These are phyloP conservation scores for Amblyteles armatorius DNA, from an alignment of 2,888 invertebrate species.

Conservation along the genomic window DNA sequence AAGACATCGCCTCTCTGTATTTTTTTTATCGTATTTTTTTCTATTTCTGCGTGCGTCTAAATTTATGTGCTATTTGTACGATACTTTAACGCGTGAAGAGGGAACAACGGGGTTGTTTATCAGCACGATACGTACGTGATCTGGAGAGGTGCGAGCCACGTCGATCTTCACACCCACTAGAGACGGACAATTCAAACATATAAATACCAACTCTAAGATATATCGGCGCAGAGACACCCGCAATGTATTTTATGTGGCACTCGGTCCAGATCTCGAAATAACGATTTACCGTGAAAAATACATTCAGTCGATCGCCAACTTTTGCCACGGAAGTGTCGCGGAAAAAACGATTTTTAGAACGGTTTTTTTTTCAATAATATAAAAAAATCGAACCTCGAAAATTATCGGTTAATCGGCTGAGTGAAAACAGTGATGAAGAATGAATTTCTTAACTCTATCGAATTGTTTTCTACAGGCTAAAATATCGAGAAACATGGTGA, in stretches of 20 bases:
- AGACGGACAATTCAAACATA: conserved; percentile 19
- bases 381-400: neutral
- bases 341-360: neutral
- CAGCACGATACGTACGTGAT: conserved; percentile 50
- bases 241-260: neutral
- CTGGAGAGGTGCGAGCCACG: neutral
- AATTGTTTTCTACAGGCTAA: conserved; percentile 57
- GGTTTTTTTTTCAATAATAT: neutral
- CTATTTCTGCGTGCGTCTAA: neutral
- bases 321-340: conserved; percentile 11
- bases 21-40: neutral
- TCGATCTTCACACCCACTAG: conserved; percentile 21
- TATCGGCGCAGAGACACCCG: conserved; percentile 27
- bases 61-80: neutral
- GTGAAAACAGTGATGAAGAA: conserved; percentile 26
- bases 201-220: conserved; percentile 17
- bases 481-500: conserved; percentile 38
- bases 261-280: conserved; percentile 12
- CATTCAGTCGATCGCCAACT: conserved; percentile 52
- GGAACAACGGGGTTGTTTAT: neutral
- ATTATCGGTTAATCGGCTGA: neutral
- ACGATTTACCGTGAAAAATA: conserved; percentile 24
- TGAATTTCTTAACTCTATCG: conserved; percentile 19
- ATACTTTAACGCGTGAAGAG: conserved; percentile 1
- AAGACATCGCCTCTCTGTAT: conserved; percentile 2